Conservation (phyloP, 1,140 invertebrate genomes). For the Sweltsa coloradensis region DNA sequence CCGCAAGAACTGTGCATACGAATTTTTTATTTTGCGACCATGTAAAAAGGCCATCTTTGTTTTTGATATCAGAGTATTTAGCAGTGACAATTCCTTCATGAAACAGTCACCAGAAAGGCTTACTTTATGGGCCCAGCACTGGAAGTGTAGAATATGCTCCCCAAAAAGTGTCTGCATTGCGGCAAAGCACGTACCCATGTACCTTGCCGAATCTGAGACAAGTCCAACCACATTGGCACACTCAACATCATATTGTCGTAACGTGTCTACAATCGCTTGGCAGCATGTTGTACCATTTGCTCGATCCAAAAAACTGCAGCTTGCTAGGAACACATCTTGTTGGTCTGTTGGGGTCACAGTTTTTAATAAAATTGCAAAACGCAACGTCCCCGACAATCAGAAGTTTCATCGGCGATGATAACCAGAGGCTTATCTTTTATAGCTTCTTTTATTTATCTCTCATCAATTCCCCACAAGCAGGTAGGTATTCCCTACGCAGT, state of each 20-base stretch:
- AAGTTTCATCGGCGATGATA: not conserved
- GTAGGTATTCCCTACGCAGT: not conserved
- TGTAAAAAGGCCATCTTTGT: not conserved
- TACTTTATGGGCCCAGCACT: constrained; percentile 1
- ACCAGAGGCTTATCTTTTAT: not conserved
- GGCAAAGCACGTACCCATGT: not conserved
- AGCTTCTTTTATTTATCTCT: not conserved
- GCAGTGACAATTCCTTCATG: not conserved
- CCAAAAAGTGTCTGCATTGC: not conserved
- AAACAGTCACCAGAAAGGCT: not conserved
- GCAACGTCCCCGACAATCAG: not conserved
- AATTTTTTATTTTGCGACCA: not conserved
- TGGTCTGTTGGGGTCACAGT: too few relatives aligned
- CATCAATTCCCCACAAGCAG: not conserved
- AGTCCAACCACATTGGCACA: not conserved
- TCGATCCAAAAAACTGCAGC: not conserved
- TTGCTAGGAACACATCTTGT: not conserved
- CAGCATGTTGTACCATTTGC: constrained; percentile 1
- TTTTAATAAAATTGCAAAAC: not conserved
- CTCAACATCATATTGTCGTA: not conserved
- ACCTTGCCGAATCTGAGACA: not conserved
- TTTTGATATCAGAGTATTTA: not conserved
- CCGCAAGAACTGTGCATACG: not conserved
- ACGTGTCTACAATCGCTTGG: not conserved
- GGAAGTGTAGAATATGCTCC: not conserved